A percentile compares a stretch with the other conserved stretches of the same genome.
These are phyloP conservation scores for Pachycephus smyrnensis DNA, from an alignment of 2,888 invertebrate species.

Conservation along the genomic window DNA sequence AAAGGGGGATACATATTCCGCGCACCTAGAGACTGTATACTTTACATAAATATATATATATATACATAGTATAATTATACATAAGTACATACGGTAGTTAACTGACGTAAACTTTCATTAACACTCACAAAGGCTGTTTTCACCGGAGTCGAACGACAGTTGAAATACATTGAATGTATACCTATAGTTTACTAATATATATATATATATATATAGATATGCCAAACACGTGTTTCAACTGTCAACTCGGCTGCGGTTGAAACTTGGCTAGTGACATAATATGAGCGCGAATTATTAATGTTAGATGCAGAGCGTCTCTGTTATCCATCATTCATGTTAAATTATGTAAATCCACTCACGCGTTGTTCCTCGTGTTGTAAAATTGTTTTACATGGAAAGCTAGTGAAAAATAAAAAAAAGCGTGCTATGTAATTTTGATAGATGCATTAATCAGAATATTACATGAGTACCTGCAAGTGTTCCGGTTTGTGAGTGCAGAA, in stretches of 20 bases:
- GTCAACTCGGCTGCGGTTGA: not conserved
- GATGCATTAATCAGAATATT: not conserved
- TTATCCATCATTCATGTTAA: not conserved
- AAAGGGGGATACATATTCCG: not conserved
- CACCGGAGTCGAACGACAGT: not conserved
- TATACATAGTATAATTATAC: not conserved
- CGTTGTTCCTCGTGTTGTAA: not conserved
- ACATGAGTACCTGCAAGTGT: not conserved
- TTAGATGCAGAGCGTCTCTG: not conserved
- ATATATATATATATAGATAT: not conserved
- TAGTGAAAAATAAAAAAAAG: not conserved
- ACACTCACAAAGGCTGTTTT: not conserved
- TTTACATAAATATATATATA: not conserved
- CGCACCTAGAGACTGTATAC: not conserved
- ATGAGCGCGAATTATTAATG: not conserved
- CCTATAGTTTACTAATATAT: not conserved
- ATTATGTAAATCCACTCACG: not conserved
- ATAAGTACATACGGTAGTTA: not conserved
- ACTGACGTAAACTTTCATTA: not conserved
- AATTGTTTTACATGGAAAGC: not conserved
- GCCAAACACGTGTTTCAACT: not conserved
- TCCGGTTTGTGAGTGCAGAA: not conserved
- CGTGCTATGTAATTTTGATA: not conserved
- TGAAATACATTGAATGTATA: not conserved
- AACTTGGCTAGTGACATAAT: not conserved